Percentiles rank a stretch among this genome's conserved stretches.
Conservation (phyloP, 2,113 vertebrate species). For the Terrapene triunguis region DNA sequence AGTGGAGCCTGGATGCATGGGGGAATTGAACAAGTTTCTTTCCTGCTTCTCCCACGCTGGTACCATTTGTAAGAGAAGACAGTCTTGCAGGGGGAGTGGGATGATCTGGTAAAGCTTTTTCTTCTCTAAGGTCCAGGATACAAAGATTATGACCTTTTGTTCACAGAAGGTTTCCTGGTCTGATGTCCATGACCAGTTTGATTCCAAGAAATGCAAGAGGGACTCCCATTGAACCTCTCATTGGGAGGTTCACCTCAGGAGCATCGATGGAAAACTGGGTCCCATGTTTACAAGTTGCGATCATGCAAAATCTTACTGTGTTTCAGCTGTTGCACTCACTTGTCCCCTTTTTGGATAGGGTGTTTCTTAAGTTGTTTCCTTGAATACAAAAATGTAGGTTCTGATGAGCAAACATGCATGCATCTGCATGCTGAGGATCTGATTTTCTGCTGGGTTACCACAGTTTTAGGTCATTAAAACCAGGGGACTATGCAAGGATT, state of each 20-base stretch:
- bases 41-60: background rate
- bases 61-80: background rate
- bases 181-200: background rate
- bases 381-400: background rate
- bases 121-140: background rate
- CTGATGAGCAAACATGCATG: background rate
- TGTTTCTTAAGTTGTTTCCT: background rate
- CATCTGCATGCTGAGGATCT: background rate
- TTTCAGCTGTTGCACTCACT: background rate
- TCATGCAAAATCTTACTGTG: background rate
- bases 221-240: background rate
- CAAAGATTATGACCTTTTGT: background rate
- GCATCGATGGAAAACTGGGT: background rate
- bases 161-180: background rate
- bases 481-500: background rate
- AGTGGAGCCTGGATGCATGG: background rate
- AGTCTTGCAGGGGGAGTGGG: background rate
- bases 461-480: background rate
- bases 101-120: background rate
- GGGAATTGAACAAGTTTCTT: background rate
- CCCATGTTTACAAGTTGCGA: background rate
- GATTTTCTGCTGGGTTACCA: background rate
- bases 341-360: background rate
- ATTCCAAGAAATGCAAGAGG: background rate
- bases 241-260: background rate